phyloP scores from a whole-genome alignment of 2,797 vertebrate species.

The Betta splendens region DNA sequence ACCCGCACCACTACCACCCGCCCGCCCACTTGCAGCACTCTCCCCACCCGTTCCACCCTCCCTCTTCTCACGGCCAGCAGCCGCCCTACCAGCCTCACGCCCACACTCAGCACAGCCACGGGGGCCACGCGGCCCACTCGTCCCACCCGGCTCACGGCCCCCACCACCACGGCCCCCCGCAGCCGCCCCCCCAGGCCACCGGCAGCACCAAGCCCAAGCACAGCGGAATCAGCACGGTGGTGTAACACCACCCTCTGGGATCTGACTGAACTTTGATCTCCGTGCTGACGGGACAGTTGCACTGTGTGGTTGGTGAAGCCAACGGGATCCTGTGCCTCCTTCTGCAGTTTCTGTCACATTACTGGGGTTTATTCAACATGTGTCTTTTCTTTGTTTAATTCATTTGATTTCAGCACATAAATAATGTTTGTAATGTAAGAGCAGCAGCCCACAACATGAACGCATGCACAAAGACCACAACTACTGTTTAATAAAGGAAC shows the following conservation, averaged over 20 bases:
- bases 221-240: constrained; percentile 97
- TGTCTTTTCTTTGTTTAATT: constrained; percentile 37
- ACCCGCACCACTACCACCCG: constrained; percentile 95
- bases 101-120: constrained; percentile 82
- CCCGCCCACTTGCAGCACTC: constrained; percentile 88
- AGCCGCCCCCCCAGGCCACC: constrained; percentile 65
- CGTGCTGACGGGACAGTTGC: constrained; percentile 46
- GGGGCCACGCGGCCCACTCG: constrained; percentile 75
- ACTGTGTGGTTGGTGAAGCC: constrained; percentile 70
- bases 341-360: constrained; percentile 30
- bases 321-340: constrained; percentile 54
- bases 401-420: constrained; percentile 32
- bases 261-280: constrained; percentile 58
- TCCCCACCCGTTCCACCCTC: constrained; percentile 81
- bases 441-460: constrained; percentile 29
- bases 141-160: constrained; percentile 80
- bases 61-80: constrained; percentile 76
- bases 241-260: constrained; percentile 74
- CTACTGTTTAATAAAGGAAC: constrained; percentile 68
- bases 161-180: constrained; percentile 60
- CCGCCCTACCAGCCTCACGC: constrained; percentile 74
- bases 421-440: constrained; percentile 35
- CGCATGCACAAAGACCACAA: constrained; percentile 80
- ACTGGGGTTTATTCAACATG: constrained; percentile 22
- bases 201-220: constrained; percentile 92